Conservation (phyloP, 2,113 vertebrate species). For the Psettodes erumei region DNA sequence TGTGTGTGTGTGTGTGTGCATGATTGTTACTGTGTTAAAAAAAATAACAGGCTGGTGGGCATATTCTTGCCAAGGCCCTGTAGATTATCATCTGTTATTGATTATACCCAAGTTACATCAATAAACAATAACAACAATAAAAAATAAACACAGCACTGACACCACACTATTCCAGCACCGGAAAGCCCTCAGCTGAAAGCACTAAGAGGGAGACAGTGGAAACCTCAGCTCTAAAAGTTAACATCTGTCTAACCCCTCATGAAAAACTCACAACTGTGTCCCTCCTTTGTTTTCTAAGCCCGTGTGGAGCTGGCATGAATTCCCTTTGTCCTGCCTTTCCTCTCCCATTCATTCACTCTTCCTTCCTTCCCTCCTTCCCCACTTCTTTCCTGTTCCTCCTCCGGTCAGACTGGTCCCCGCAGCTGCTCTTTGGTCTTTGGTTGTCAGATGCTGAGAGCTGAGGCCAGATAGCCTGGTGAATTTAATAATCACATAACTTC, state of each 20-base stretch:
- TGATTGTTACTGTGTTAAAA: conserved; percentile 15
- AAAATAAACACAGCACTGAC: conserved; percentile 41
- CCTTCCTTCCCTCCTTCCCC: conserved; percentile 69
- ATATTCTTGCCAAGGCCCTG: conserved; percentile 18
- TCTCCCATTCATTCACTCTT: conserved; percentile 51
- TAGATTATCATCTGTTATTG: conserved; percentile 54
- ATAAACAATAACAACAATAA: too few species aligned
- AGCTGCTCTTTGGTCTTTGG: conserved; percentile 58
- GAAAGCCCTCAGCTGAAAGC: conserved; percentile 53
- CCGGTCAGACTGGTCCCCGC: conserved; percentile 41
- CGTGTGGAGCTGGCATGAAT: conserved; percentile 51
- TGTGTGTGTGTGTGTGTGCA: conserved; percentile 1
- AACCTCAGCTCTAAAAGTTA: conserved; percentile 44
- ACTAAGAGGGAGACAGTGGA: conserved; percentile 29
- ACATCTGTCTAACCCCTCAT: conserved; percentile 53
- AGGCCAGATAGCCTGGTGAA: not conserved
- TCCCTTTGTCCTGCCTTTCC: conserved; percentile 66
- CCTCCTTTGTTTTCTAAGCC: conserved; percentile 52
- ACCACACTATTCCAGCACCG: conserved; percentile 32
- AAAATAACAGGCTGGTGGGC: conserved; percentile 22
- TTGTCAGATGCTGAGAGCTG: conserved; percentile 32
- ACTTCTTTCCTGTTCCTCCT: conserved; percentile 69
- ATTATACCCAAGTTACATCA: conserved; percentile 55
- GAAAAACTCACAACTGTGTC: conserved; percentile 33
- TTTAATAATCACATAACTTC: not conserved